phyloP scores from a whole-genome alignment of 2,797 vertebrate species.

The Anomalospiza imberbis region DNA sequence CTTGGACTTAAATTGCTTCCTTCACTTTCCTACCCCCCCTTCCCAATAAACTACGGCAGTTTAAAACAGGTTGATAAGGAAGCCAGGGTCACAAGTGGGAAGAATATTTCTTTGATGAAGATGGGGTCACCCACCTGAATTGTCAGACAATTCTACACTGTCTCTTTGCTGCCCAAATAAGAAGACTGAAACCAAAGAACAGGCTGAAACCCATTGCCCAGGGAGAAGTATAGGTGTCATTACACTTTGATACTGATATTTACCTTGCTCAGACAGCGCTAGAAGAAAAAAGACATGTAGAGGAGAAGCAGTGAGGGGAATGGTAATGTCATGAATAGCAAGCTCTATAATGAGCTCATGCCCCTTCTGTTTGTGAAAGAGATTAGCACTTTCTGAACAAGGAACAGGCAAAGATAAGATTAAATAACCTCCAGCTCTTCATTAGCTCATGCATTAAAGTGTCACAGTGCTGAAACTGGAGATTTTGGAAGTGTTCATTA shows the following conservation, averaged over 20 bases:
- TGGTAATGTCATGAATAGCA: not conserved
- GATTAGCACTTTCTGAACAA: constrained; percentile 18
- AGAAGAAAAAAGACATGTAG: not conserved
- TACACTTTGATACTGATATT: not conserved
- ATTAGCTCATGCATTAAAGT: not conserved
- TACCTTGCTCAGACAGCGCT: not conserved
- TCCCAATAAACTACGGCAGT: not conserved
- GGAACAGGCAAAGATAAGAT: constrained; percentile 16
- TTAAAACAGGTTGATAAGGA: not conserved
- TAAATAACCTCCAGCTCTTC: constrained; percentile 2
- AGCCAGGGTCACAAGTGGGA: not conserved
- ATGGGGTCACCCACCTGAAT: not conserved
- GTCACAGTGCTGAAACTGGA: not conserved
- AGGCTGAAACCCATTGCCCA: not conserved
- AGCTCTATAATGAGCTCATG: constrained; percentile 6
- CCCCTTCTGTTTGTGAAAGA: constrained; percentile 11
- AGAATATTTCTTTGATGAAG: not conserved
- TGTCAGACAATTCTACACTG: not conserved
- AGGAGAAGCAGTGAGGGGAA: not conserved
- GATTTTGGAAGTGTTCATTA: not conserved
- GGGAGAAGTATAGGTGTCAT: not conserved
- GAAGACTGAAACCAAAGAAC: not conserved
- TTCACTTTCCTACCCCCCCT: not conserved
- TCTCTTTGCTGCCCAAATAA: not conserved
- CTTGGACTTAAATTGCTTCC: not conserved